These are phyloP conservation scores for Amia ocellicauda DNA, from an alignment of 2,113 vertebrate species.

Conservation along the genomic window DNA sequence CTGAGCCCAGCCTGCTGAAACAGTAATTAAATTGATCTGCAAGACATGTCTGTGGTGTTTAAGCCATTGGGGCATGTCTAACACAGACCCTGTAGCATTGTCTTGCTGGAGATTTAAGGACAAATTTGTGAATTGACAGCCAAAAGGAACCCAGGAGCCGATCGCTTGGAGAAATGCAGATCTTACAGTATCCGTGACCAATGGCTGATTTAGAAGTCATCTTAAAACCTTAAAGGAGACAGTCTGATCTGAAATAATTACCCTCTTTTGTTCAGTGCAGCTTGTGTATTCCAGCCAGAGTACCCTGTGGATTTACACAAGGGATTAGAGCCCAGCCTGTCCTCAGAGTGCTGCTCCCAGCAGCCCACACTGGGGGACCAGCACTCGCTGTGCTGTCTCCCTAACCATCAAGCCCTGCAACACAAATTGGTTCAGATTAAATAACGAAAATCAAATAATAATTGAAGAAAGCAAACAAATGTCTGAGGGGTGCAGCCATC, in stretches of 20 bases:
- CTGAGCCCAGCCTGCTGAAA: no score
- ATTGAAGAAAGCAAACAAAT: no score
- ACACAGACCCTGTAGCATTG: conserved; percentile 31
- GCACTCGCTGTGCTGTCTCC: conserved; percentile 4
- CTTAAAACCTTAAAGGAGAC: conserved; percentile 52
- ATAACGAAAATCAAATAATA: no score
- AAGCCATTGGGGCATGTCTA: not conserved
- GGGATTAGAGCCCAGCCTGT: conserved; percentile 56
- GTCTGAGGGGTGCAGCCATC: no score
- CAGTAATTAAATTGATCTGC: conserved; percentile 27
- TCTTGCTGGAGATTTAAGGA: conserved; percentile 65
- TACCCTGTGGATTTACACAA: conserved; percentile 56
- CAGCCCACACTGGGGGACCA: not conserved
- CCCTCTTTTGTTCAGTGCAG: conserved; percentile 50
- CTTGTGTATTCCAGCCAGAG: conserved; percentile 56
- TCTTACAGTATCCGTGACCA: conserved; percentile 56
- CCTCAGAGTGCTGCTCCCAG: conserved; percentile 23
- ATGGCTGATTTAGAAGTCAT: conserved; percentile 46
- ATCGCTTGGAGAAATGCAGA: conserved; percentile 54
- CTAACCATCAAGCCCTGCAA: no score
- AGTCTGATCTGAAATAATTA: conserved; percentile 67
- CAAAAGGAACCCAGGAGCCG: conserved; percentile 32
- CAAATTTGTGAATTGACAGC: conserved; percentile 52
- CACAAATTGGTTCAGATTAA: no score
- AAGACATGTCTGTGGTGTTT: not conserved